Base-by-base conservation (phyloP, 2,113 vertebrate species). In the Platycercus adscitus region DNA sequence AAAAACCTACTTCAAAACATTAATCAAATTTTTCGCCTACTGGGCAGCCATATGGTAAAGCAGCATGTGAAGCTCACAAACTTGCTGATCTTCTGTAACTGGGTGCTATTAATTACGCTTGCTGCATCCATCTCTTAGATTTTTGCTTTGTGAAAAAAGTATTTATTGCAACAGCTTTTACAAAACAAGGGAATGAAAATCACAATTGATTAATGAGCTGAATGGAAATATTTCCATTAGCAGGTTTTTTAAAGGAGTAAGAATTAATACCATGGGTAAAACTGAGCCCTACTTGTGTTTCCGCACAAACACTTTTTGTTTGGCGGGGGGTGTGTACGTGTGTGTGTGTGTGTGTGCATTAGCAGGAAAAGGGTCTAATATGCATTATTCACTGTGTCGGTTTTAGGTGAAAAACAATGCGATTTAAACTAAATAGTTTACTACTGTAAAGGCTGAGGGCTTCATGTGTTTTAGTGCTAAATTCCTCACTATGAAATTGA, bases 11-110 rank as follows among this genome's bases (percentile, higher is more conserved):
- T 98, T 99, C 97, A 98, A 99, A 99, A 99, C 99, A 99, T 99
- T 99, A 99, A 99, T 99, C 99, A 99, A 99, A 99, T 99, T 99
- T 99, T 99, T 99, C 99, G 99, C 99, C 99, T 99, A 99, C 99
- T 99, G 99, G 99, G 99, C 99, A 99, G 98, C 99, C 99, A 99
- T 99, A 99, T 99, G 99, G 99, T 98, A 98, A 98, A 99, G 99
- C 99, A 99, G 99, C 99, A 99, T 98, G 99, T 98, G 99, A 98
- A 99, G 98, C 98, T 98, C 98, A 98, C 99, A 99, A 99, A 99
- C 99, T 99, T 99, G 99, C 99, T 99, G 99, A 99, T 99, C 99
- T 98, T 98, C 99, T 98, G 99, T 99, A 99, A 99, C 99, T 98
- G 99, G 98, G 98, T 99, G 99, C 99, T 99, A 99, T 99, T 99